Evolutionary conservation across 2,888 invertebrate species (phyloP), one percentile per base, ranked within the genome.

Genomic region (Siphlonurus alternatus): DNA sequence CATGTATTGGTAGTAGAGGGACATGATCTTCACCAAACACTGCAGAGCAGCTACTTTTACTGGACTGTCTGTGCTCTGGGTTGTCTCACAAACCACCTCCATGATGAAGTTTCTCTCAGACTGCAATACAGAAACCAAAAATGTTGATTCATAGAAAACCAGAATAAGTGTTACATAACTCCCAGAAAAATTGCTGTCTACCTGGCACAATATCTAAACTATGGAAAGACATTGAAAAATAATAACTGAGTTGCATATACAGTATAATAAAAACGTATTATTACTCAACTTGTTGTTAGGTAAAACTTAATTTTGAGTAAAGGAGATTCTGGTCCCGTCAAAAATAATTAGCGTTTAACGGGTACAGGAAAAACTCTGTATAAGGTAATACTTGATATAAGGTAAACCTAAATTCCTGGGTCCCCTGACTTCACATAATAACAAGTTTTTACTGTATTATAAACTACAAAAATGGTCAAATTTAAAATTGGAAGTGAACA

Each of bases 1-100:
- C 99, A 99, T 99, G 74, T 92, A 91, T 76, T 95, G 93, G 75
- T 99, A 99, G 76, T 99, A 99, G 2, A 99, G 81, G 0, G 97
- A 92, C 82, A 99, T 88, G 70, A 99, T 98, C 81, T 95, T 96
- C 68, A 93, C 99, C 73, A 99, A 83, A 79, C 99, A 99, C 76
- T 99, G 98, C 64, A 99, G 80, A 1, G 99, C 96, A 10, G 96
- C 95, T 19, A 99, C 98, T 79, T 89, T 86, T 61, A 99, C 93
- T 77, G 92, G 88, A 65, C 89, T 87, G 73, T 97, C 93, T 62
- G 81, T 77, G 3, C 92, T 93, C 76, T 98, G 98, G 1, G 99
- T 99, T 2, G 98, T 94, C 79, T 98, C 96, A 79, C 99, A 99
- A 5, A 99, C 97, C 63, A 96, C 95, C 80, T 99, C 96, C 99